These are phyloP conservation scores for Eubasilissa splendida DNA, from an alignment of 2,888 invertebrate species.

Conservation along the genomic window DNA sequence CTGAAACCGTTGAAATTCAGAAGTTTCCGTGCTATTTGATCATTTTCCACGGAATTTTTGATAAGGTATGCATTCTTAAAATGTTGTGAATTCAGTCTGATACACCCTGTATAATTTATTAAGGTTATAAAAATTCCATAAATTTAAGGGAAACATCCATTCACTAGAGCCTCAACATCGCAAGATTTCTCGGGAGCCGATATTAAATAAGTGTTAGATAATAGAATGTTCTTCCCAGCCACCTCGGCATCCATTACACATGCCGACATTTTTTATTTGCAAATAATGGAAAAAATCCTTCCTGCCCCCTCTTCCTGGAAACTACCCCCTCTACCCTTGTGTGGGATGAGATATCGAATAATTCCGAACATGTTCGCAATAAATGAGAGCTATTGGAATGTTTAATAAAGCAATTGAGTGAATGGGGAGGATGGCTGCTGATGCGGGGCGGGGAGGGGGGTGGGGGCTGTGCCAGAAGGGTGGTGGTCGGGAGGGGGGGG, in stretches of 20 bases:
- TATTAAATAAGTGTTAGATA: constrained; percentile 36
- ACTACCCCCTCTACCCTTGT: background rate
- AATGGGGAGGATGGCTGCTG: constrained; percentile 26
- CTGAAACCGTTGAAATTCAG: no score
- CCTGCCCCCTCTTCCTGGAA: constrained; percentile 18
- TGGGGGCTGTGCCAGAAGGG: constrained; percentile 14
- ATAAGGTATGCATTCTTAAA: no score
- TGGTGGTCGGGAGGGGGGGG: constrained; percentile 1
- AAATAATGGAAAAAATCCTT: constrained; percentile 55
- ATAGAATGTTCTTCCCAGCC: constrained; percentile 35
- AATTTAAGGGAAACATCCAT: background rate
- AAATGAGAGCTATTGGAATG: constrained; percentile 59
- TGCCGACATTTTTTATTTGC: constrained; percentile 55
- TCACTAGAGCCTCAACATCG: background rate
- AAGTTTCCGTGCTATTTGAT: no score
- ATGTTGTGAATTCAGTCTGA: no score
- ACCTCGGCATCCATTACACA: constrained; percentile 55
- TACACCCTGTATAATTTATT: background rate
- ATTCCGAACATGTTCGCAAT: constrained; percentile 59
- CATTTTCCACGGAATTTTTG: no score
- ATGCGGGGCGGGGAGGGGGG: background rate
- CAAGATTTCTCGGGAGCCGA: background rate
- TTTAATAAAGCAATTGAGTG: constrained; percentile 59
- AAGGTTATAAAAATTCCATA: background rate
- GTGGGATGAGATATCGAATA: constrained; percentile 56